Evolutionary conservation across 2,888 invertebrate genomes (phyloP).

Genomic region (Hofmannophila pseudospretella): DNA sequence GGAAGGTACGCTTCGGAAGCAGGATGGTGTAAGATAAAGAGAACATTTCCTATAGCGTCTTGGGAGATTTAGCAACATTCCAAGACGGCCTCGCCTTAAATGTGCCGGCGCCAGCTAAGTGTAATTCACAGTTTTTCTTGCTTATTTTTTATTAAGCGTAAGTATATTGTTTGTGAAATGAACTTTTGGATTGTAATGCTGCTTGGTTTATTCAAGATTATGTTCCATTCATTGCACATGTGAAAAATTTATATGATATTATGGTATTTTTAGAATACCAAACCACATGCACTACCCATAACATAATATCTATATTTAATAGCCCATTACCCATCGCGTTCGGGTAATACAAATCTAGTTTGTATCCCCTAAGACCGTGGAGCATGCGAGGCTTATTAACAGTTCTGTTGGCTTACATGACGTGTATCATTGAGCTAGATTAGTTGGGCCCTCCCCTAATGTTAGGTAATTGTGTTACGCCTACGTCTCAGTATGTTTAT

Average conservation of each 20-base stretch:
- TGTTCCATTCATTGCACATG: too few species aligned
- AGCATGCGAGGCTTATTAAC: constrained; percentile 34
- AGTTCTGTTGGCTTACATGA: constrained; percentile 24
- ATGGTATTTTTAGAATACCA: too few species aligned
- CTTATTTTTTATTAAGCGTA: constrained; percentile 9
- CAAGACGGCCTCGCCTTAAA: constrained; percentile 48
- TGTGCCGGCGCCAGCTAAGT: constrained; percentile 27
- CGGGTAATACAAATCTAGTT: constrained; percentile 28
- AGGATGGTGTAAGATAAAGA: constrained; percentile 76
- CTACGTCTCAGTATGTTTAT: neutral
- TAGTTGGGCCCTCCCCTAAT: constrained; percentile 5
- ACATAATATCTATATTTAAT: too few species aligned
- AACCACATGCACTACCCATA: too few species aligned
- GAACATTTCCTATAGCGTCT: constrained; percentile 75
- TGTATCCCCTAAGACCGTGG: constrained; percentile 29
- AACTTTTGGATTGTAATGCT: constrained; percentile 3
- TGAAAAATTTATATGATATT: too few species aligned
- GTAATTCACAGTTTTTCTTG: constrained; percentile 37
- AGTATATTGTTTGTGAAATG: constrained; percentile 7
- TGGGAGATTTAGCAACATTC: constrained; percentile 69
- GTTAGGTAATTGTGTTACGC: constrained; percentile 3
- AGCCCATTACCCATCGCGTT: too few species aligned
- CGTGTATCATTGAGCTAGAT: constrained; percentile 16
- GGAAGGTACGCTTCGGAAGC: constrained; percentile 68
- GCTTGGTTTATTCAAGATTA: too few species aligned